Conservation (phyloP, 2,797 vertebrate genomes). For the Scolopax rusticola region DNA sequence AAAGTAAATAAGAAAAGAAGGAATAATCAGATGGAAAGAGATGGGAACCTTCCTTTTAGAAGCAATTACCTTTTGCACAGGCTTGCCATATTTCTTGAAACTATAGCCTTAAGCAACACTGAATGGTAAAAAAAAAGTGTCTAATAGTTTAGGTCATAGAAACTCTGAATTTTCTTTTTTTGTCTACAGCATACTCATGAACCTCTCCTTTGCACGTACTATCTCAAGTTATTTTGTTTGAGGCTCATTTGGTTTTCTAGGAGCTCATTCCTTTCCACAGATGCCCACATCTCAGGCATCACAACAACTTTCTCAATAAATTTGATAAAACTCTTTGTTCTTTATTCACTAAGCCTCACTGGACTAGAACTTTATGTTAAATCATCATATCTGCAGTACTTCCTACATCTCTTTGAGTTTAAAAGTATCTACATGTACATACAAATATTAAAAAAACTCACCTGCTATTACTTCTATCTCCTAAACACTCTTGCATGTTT, state of each 20-base stretch:
- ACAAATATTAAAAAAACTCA: neutral
- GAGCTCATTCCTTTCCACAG: neutral
- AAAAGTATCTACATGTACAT: neutral
- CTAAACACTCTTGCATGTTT: neutral
- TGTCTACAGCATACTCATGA: neutral
- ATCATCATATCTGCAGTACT: accelerated
- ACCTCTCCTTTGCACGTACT: neutral
- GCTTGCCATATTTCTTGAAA: neutral
- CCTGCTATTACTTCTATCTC: neutral
- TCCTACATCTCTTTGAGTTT: neutral
- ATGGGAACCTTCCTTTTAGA: neutral
- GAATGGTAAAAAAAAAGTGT: neutral
- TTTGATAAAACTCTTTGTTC: neutral
- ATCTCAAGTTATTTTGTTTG: neutral
- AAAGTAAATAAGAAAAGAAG: neutral
- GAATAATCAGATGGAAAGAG: neutral
- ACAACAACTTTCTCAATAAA: neutral
- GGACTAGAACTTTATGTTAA: neutral
- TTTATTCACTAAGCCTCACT: neutral
- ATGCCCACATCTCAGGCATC: neutral
- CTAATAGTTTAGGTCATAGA: neutral
- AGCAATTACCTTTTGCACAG: neutral
- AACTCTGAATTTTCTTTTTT: neutral
- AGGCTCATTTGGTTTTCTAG: neutral
- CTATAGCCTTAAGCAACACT: neutral